phyloP scores from a whole-genome alignment of 2,113 vertebrate species.

The Dermatemys mawii region DNA sequence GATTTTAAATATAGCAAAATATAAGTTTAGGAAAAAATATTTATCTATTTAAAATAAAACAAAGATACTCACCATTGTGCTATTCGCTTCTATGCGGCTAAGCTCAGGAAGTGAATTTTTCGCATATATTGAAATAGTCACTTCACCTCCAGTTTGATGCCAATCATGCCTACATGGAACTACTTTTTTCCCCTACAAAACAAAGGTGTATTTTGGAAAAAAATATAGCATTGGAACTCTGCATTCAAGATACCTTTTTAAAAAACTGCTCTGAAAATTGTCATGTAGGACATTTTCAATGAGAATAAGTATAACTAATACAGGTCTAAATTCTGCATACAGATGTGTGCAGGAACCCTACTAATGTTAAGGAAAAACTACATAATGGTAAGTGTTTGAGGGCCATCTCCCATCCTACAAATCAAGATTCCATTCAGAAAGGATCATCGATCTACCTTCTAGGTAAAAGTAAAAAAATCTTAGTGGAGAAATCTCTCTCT shows the following conservation, averaged over 20 bases:
- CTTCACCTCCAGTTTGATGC: conserved; percentile 96
- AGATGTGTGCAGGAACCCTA: not conserved
- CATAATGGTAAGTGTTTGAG: not conserved
- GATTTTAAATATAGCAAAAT: not conserved
- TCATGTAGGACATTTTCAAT: not conserved
- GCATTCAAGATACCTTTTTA: not conserved
- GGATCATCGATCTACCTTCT: not conserved
- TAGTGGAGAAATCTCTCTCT: not conserved
- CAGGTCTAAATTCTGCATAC: not conserved
- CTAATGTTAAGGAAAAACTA: not conserved
- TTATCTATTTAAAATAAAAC: not conserved
- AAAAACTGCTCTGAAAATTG: not conserved
- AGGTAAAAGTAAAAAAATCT: not conserved
- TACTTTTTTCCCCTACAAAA: conserved; percentile 87
- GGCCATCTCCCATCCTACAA: not conserved
- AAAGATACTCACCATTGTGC: conserved; percentile 85
- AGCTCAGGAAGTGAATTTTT: conserved; percentile 93
- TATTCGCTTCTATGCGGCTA: conserved; percentile 92
- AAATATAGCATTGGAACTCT: not conserved
- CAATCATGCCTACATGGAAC: conserved; percentile 96
- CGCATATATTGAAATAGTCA: conserved; percentile 96
- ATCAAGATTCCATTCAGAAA: not conserved
- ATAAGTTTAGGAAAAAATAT: not conserved
- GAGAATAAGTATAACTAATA: not conserved
- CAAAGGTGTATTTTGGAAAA: not conserved